A percentile compares a stretch with the other conserved stretches of the same genome.
These are phyloP conservation scores for Toxonevra muliebris DNA, from an alignment of 2,888 invertebrate genomes.

Conservation along the genomic window DNA sequence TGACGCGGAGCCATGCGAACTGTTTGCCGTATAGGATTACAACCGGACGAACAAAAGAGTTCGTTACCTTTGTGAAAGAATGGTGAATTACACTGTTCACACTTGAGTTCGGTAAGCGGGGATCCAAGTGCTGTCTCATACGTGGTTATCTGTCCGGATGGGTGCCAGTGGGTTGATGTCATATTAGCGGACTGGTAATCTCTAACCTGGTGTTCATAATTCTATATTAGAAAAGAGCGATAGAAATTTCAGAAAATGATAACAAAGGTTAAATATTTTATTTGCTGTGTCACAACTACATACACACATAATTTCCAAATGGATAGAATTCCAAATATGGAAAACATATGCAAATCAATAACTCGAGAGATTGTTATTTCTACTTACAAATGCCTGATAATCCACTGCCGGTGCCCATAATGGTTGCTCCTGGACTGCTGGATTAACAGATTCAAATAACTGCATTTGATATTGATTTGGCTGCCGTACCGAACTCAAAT, in stretches of 20 bases:
- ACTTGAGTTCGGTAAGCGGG: conserved; percentile 49
- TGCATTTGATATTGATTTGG: conserved; percentile 54
- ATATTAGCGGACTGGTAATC: conserved; percentile 55
- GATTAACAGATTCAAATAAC: conserved; percentile 54
- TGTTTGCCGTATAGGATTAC: conserved; percentile 41
- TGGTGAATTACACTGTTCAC: conserved; percentile 53
- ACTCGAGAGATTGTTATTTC: too few relatives aligned
- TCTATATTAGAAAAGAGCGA: conserved; percentile 43
- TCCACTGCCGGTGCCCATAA: conserved; percentile 53
- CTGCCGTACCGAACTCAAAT: conserved; percentile 56
- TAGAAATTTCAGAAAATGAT: conserved; percentile 18
- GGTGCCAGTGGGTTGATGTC: conserved; percentile 50
- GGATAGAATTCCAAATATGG: background rate
- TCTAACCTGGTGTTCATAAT: conserved; percentile 59
- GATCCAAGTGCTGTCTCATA: conserved; percentile 49
- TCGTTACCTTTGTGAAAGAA: conserved; percentile 54
- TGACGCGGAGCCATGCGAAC: conserved; percentile 55
- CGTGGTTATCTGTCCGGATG: conserved; percentile 39
- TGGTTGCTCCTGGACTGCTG: conserved; percentile 48
- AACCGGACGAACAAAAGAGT: conserved; percentile 50
- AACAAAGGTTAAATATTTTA: background rate
- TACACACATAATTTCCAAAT: background rate
- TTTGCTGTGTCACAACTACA: background rate
- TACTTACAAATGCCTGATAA: conserved; percentile 58
- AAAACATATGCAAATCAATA: background rate